A percentile compares a stretch with the other conserved stretches of the same genome.
Evolutionary conservation across 1,140 invertebrate genomes (phyloP).

Genomic region (Drosophila sturtevanti): DNA sequence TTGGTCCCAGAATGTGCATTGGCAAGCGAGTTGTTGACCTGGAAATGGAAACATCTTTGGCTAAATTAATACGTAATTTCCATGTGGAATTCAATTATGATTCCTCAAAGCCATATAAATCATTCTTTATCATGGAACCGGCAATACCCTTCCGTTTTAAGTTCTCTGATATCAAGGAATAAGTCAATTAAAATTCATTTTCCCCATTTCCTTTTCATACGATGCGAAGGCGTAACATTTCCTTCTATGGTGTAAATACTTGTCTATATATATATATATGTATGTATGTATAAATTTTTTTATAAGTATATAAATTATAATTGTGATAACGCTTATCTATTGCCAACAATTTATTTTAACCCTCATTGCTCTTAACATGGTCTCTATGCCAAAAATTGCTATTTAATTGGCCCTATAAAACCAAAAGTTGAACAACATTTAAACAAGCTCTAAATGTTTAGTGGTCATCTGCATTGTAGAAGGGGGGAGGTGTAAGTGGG

Average conservation of each 20-base stretch:
- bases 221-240: neutral
- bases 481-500: neutral
- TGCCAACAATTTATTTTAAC: neutral
- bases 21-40: constrained; percentile 88
- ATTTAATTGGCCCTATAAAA: constrained; percentile 27
- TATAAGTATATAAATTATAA: neutral
- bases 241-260: constrained; percentile 7
- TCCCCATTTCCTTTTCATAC: neutral
- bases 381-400: constrained; percentile 8
- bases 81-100: constrained; percentile 83
- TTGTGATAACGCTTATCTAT: neutral
- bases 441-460: constrained; percentile 23
- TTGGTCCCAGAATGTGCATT: constrained; percentile 85
- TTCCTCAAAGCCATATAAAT: constrained; percentile 48
- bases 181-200: neutral
- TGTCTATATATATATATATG: neutral
- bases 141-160: constrained; percentile 60
- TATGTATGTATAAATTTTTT: constrained; percentile 3
- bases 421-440: constrained; percentile 42
- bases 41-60: constrained; percentile 86
- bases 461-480: constrained; percentile 1
- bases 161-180: constrained; percentile 54
- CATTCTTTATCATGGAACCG: constrained; percentile 53
- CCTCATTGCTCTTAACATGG: no score
- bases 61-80: constrained; percentile 85